Evolutionary conservation across 2,797 vertebrate genomes (phyloP), one percentile per base, ranked within the genome.

Genomic region (Pampus argenteus): DNA sequence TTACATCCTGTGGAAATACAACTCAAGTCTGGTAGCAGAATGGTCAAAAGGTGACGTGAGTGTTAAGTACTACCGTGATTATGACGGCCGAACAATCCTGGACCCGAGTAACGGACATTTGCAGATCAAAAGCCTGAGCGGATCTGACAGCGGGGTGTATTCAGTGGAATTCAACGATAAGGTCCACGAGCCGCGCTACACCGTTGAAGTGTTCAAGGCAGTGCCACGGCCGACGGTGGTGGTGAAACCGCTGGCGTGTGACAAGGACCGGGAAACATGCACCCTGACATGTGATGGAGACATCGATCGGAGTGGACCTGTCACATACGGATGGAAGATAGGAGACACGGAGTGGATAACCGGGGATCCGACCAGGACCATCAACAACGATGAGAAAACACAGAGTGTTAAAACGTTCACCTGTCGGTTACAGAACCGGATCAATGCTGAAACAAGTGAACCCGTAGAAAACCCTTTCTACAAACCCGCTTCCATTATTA

Each of bases 1-100:
- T 0, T 4, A 0, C 15, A 9, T 84, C 1, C 0, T 34, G 0
- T 89, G 88, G 86, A 68, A 40, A 1, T 7, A 6, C 0, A 0
- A 36, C 0, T 1, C 0, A 0, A 0, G 75, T 0, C 1, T 78
- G 5, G 1, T 71, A 6, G 71, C 11, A 1, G 78, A 86, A 1
- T 81, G 34, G 61, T 0, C 6, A 0, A 0, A 29, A 0, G 0
- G 0, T 0, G 0, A 0, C 0, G 0, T 8, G 0, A 0, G 0
- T 0, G 0, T 57, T 2, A 0, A 0, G 0, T 25, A 6, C 2
- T 69, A 40, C 14, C 0, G 0, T 0, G 0, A 0, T 0, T 83
- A 65, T 17, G 0, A 10, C 0, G 3, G 0, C 0, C 40, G 62
- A 0, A 0, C 70, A 0, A 0, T 0, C 0, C 22, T 88, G 49